phyloP scores from a whole-genome alignment of 2,797 vertebrate species.

The Cephalopachus bancanus region DNA sequence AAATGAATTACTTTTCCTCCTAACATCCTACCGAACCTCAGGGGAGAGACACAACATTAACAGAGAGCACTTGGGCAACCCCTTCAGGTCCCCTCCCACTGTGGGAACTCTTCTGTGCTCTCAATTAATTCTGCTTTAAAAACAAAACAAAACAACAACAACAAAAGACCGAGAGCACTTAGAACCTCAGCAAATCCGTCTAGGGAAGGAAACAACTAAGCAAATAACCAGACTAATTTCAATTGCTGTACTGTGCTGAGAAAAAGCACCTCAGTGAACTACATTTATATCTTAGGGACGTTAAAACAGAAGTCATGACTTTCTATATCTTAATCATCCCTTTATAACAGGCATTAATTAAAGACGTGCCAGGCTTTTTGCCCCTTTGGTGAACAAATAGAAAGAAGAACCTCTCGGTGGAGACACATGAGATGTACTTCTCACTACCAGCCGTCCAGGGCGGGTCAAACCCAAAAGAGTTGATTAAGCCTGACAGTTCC shows the following conservation, averaged over 20 bases:
- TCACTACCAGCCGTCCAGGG: not conserved
- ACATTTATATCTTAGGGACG: conserved; percentile 12
- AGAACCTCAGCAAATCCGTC: not conserved
- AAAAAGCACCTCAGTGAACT: conserved; percentile 8
- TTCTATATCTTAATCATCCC: not conserved
- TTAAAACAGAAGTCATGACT: conserved; percentile 53
- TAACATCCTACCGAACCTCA: not conserved
- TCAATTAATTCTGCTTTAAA: no score
- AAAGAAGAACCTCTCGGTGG: conserved; percentile 38
- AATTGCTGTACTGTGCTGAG: not conserved
- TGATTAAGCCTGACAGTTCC: not conserved
- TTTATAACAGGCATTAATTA: not conserved
- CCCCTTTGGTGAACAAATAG: conserved; percentile 19
- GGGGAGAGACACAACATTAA: not conserved
- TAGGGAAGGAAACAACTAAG: not conserved
- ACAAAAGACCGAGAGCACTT: no score
- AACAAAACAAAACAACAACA: no score
- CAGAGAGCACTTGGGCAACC: not conserved
- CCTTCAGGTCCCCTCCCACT: no score
- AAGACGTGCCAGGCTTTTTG: not conserved
- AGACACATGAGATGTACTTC: conserved; percentile 9
- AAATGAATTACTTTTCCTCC: not conserved
- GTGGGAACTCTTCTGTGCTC: no score
- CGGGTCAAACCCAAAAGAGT: conserved; percentile 1
- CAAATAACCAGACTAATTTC: not conserved